Evolutionary conservation across 2,113 vertebrate species (phyloP).

Genomic region (Sylvia atricapilla): DNA sequence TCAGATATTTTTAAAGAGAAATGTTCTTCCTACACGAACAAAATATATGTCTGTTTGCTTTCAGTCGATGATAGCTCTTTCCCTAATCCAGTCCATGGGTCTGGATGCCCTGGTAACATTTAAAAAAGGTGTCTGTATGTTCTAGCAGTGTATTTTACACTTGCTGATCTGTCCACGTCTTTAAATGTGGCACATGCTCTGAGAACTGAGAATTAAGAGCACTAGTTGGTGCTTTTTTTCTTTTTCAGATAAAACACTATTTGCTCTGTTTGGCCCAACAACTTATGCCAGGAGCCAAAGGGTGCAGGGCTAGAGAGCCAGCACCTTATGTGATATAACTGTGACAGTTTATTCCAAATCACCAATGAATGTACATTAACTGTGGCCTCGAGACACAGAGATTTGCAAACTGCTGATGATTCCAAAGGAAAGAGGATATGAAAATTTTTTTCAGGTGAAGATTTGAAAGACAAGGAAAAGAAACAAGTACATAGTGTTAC

Average conservation of each 20-base stretch:
- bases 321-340: neutral
- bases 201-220: neutral
- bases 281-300: neutral
- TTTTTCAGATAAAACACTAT: neutral
- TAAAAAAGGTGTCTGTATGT: neutral
- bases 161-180: neutral
- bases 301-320: neutral
- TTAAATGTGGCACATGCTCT: neutral
- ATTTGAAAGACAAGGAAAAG: neutral
- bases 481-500: neutral
- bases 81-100: neutral
- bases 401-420: neutral
- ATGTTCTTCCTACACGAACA: neutral
- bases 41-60: neutral
- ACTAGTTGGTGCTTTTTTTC: neutral
- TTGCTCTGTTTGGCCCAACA: neutral
- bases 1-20: neutral
- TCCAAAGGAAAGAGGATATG: neutral
- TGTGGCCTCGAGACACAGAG: neutral
- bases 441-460: neutral
- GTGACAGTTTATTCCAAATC: neutral
- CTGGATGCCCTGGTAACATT: neutral
- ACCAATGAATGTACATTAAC: neutral
- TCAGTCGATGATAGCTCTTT: neutral
- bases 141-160: neutral